These are phyloP conservation scores for Diaphora mendica DNA, from an alignment of 2,888 invertebrate genomes.

Conservation along the genomic window DNA sequence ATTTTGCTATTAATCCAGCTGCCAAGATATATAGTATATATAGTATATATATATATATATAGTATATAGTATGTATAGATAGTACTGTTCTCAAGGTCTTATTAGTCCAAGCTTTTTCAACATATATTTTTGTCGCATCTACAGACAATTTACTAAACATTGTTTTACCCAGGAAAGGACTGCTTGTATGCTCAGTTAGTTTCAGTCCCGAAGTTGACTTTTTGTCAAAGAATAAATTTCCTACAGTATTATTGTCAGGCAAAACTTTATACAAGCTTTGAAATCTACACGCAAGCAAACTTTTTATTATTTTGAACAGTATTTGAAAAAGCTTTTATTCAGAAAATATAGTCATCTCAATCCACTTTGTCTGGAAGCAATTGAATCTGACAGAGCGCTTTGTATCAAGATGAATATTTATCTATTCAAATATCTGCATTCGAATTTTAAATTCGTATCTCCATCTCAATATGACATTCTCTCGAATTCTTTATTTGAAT, in stretches of 20 bases:
- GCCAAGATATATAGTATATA: no score
- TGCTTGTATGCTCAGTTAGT: neutral
- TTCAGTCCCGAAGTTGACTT: neutral
- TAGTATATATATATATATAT: no score
- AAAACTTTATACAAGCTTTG: neutral
- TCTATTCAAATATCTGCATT: slow-evolving; percentile 49
- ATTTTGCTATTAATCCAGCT: no score
- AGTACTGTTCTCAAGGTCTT: no score
- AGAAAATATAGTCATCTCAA: neutral
- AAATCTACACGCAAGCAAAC: neutral
- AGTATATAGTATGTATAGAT: no score
- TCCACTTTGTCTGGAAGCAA: slow-evolving; percentile 23
- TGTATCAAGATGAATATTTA: slow-evolving; percentile 46
- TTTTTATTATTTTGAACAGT: neutral
- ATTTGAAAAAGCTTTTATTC: neutral
- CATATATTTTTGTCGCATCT: neutral
- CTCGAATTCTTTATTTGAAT: slow-evolving; percentile 25
- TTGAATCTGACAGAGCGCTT: slow-evolving; percentile 28
- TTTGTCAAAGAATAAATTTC: neutral
- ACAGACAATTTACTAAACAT: neutral
- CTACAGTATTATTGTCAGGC: neutral
- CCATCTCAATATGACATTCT: slow-evolving; percentile 33
- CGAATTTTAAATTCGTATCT: slow-evolving; percentile 48
- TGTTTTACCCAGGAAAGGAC: neutral
- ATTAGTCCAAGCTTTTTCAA: neutral